These are phyloP conservation scores for Cetonia aurata DNA, from an alignment of 2,888 invertebrate genomes.

Conservation along the genomic window DNA sequence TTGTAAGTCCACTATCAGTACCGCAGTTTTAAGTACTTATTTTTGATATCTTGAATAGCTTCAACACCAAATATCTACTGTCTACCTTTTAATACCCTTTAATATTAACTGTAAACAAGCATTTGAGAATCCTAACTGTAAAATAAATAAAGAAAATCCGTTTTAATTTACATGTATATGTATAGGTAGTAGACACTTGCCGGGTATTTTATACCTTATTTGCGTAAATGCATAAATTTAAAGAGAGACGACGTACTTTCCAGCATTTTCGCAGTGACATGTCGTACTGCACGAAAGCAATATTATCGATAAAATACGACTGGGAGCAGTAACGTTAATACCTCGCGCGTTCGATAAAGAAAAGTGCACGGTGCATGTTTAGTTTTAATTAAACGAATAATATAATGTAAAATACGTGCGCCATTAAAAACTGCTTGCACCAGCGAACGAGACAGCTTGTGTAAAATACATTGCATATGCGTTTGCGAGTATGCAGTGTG, in stretches of 20 bases:
- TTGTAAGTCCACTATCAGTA: too few relatives aligned
- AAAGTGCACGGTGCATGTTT: constrained; percentile 34
- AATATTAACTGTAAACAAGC: too few relatives aligned
- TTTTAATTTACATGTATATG: too few relatives aligned
- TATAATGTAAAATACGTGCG: constrained; percentile 34
- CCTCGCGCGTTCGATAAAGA: constrained; percentile 25
- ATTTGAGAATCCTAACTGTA: too few relatives aligned
- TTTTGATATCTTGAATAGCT: too few relatives aligned
- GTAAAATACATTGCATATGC: neutral
- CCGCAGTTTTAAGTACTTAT: too few relatives aligned
- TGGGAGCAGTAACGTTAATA: neutral
- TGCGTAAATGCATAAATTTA: too few relatives aligned
- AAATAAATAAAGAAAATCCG: too few relatives aligned
- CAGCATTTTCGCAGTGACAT: constrained; percentile 3
- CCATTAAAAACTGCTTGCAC: constrained; percentile 29
- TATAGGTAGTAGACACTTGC: too few relatives aligned
- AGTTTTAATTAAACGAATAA: constrained; percentile 39
- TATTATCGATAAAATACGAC: constrained; percentile 39
- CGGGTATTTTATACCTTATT: too few relatives aligned
- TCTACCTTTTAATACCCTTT: too few relatives aligned
- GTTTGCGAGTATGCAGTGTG: neutral
- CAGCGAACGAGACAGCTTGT: constrained; percentile 2
- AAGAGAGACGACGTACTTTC: neutral
- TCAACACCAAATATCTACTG: too few relatives aligned
- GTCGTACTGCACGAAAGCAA: constrained; percentile 25